Conservation (phyloP, 1,140 invertebrate genomes). For the Megalonaias nervosa region DNA sequence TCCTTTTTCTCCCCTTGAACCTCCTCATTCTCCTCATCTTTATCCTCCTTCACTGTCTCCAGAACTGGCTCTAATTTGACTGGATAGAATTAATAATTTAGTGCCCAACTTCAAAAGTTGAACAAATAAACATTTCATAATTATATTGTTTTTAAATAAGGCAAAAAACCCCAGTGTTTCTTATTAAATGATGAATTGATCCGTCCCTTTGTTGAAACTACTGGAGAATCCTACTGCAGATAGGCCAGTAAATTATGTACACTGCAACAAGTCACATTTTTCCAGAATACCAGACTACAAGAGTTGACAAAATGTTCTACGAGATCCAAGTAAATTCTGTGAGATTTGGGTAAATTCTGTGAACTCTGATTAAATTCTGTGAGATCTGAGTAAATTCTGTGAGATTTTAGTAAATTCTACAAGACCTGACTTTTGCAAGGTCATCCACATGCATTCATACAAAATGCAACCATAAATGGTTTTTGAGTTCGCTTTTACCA, state of each 20-base stretch:
- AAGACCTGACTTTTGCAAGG: too few species aligned
- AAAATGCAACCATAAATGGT: too few species aligned
- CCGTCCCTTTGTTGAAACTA: not conserved
- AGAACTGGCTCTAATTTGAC: constrained; percentile 22
- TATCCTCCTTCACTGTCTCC: constrained; percentile 34
- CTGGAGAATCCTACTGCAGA: not conserved
- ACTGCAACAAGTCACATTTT: not conserved
- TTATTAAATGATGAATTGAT: not conserved
- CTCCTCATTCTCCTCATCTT: constrained; percentile 44
- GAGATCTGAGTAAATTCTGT: too few species aligned
- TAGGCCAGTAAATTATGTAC: not conserved
- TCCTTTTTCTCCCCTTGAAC: constrained; percentile 44
- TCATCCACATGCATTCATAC: too few species aligned
- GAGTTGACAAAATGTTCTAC: too few species aligned
- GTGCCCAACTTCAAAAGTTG: not conserved
- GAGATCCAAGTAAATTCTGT: too few species aligned
- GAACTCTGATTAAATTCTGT: too few species aligned
- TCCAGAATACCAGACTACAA: too few species aligned
- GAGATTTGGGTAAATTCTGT: too few species aligned
- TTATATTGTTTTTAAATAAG: not conserved
- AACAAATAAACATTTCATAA: not conserved
- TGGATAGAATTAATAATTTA: constrained; percentile 3
- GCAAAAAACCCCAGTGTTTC: not conserved
- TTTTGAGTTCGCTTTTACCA: too few species aligned
- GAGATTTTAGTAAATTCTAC: too few species aligned